These are phyloP conservation scores for Podilymbus podiceps DNA, from an alignment of 2,113 vertebrate genomes.

Conservation along the genomic window DNA sequence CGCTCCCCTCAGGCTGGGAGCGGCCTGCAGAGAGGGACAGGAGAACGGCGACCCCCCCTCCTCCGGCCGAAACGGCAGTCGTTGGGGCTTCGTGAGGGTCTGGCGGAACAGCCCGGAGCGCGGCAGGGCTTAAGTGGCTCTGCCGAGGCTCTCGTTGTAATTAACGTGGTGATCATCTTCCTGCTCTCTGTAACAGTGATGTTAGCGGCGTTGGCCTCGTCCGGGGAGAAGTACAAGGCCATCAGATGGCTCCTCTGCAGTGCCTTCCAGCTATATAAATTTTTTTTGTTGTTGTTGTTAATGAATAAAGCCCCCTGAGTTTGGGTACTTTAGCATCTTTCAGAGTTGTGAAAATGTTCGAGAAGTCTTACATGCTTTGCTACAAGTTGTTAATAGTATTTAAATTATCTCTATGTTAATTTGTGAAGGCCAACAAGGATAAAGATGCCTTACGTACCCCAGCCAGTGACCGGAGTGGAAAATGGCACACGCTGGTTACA, in stretches of 20 bases:
- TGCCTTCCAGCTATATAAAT: neutral
- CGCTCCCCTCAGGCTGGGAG: neutral
- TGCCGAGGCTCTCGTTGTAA: no score
- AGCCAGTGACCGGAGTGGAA: neutral
- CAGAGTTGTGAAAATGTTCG: neutral
- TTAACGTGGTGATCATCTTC: rapidly evolving
- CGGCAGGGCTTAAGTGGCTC: rapidly evolving
- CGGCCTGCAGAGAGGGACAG: rapidly evolving
- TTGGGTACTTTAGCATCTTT: neutral
- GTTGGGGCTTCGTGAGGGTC: no score
- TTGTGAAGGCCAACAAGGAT: neutral
- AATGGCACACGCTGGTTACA: neutral
- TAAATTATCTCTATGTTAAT: neutral
- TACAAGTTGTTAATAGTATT: no score
- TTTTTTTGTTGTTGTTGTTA: neutral
- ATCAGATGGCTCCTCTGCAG: neutral
- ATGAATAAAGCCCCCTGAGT: neutral
- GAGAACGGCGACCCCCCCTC: rapidly evolving
- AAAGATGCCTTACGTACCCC: neutral
- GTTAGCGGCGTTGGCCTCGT: rapidly evolving
- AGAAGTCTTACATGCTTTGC: neutral
- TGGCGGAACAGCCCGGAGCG: neutral
- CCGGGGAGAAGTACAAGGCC: rapidly evolving
- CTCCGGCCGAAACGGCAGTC: rapidly evolving
- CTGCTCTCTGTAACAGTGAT: no score